phyloP scores from a whole-genome alignment of 1,140 invertebrate genomes.

The Carposina sasakii region DNA sequence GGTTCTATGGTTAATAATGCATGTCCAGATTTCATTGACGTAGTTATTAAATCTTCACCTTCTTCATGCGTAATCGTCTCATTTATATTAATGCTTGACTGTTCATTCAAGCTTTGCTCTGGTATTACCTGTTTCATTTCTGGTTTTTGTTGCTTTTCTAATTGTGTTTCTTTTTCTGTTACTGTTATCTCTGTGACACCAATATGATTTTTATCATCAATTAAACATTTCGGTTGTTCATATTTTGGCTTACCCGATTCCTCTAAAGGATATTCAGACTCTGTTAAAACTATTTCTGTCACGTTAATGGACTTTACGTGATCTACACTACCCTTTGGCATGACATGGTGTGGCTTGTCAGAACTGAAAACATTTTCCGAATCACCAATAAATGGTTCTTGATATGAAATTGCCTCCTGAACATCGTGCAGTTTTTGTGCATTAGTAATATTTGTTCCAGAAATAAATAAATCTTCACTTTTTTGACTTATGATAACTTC shows the following conservation, averaged over 20 bases:
- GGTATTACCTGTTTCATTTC: constrained; percentile 23
- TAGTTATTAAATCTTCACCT: constrained; percentile 32
- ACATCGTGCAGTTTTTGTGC: constrained; percentile 28
- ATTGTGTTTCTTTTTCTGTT: constrained; percentile 25
- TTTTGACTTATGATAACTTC: constrained; percentile 38
- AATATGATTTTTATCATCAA: constrained; percentile 22
- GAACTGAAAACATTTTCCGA: constrained; percentile 25
- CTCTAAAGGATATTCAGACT: constrained; percentile 29
- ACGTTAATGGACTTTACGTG: constrained; percentile 40
- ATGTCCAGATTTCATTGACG: no score
- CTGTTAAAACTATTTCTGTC: constrained; percentile 39
- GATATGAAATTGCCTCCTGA: constrained; percentile 39
- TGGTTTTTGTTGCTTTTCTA: constrained; percentile 15
- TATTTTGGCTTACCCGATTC: constrained; percentile 8
- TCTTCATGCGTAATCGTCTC: constrained; percentile 42
- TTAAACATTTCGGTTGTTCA: constrained; percentile 17
- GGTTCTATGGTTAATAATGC: no score
- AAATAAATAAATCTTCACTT: constrained; percentile 28
- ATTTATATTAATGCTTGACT: constrained; percentile 28
- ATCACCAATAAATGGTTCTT: constrained; percentile 42
- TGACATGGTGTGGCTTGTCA: constrained; percentile 12
- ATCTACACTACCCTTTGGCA: constrained; percentile 24
- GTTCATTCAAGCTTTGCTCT: constrained; percentile 20
- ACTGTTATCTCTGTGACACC: constrained; percentile 19
- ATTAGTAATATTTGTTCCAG: constrained; percentile 15